phyloP scores from a whole-genome alignment of 2,797 vertebrate genomes.

The Zalophus californianus region DNA sequence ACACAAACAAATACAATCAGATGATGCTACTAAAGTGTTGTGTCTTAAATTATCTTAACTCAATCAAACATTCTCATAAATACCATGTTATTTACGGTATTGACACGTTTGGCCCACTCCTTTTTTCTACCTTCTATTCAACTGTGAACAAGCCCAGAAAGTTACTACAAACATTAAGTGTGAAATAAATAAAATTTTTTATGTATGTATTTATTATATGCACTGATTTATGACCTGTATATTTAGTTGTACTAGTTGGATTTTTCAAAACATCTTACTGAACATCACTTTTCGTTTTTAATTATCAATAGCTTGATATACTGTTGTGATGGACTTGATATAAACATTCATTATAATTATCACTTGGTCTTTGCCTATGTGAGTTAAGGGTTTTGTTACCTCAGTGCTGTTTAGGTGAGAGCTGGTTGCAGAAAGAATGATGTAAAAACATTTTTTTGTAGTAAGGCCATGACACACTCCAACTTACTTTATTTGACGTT shows the following conservation, averaged over 20 bases:
- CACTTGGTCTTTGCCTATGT: not conserved
- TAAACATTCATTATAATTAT: not conserved
- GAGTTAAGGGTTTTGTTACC: not conserved
- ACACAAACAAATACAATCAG: not conserved
- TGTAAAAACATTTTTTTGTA: not conserved
- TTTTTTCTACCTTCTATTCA: not conserved
- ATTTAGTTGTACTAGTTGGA: not conserved
- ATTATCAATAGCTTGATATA: not conserved
- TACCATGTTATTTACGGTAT: not conserved
- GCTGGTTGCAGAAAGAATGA: not conserved
- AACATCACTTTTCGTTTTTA: not conserved
- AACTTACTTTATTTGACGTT: not conserved
- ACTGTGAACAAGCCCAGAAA: conserved; percentile 1
- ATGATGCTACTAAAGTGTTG: not conserved
- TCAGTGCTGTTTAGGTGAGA: not conserved
- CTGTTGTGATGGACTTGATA: not conserved
- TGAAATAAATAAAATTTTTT: not conserved
- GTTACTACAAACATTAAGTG: not conserved
- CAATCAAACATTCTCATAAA: not conserved
- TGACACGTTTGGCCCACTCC: not conserved
- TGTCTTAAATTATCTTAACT: not conserved
- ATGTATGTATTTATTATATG: not conserved
- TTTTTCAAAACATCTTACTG: not conserved
- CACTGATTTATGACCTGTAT: not conserved
- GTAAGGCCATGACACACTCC: not conserved